Base-by-base conservation (phyloP, 2,797 vertebrate species). In the Botia almorhae region DNA sequence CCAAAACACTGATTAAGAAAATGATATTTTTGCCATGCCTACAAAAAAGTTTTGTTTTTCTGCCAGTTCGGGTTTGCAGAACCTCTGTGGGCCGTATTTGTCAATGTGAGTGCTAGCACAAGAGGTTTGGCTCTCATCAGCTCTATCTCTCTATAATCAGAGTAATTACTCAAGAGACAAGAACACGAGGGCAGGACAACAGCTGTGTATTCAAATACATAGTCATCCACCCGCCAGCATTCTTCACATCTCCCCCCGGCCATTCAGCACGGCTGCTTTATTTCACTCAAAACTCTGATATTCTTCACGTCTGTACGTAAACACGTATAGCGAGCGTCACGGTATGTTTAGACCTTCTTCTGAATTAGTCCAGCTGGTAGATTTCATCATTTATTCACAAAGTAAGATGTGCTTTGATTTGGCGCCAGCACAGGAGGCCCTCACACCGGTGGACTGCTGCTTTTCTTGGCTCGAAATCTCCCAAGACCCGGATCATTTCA, bases 101-200 rank as follows among this genome's bases (percentile, higher is more conserved):
- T 79, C 50, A 76, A 36, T 33, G 16, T 16, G 56, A 67, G 39
- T 69, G 65, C 51, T 55, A 26, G 23, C 79, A 74, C 53, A 61
- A 48, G 82, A 80, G 80, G 69, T 61, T 80, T 74, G 51, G 53
- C 69, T 80, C 82, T 79, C 56, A 77, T 82, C 80, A 80, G 43
- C 69, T 84, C 82, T 53, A 74, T 78, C 81, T 72, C 72, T 76
- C 78, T 83, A 71, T 81, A 83, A 83, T 82, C 76, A 85, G 76
- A 83, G 82, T 83, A 85, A 85, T 86, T 86, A 84, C 76, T 74
- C 85, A 61, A 67, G 82, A 84, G 85, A 83, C 73, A 51, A 74
- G 50, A 74, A 56, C 69, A 19, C 11, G 14, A 21, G 76, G 72
- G 60, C 61, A 81, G 82, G 72, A 83, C 85, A 78, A 80, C 85